Percentiles rank a stretch among this genome's conserved stretches.
These are phyloP conservation scores for Drosophila putrida DNA, from an alignment of 2,888 invertebrate genomes.

Conservation along the genomic window DNA sequence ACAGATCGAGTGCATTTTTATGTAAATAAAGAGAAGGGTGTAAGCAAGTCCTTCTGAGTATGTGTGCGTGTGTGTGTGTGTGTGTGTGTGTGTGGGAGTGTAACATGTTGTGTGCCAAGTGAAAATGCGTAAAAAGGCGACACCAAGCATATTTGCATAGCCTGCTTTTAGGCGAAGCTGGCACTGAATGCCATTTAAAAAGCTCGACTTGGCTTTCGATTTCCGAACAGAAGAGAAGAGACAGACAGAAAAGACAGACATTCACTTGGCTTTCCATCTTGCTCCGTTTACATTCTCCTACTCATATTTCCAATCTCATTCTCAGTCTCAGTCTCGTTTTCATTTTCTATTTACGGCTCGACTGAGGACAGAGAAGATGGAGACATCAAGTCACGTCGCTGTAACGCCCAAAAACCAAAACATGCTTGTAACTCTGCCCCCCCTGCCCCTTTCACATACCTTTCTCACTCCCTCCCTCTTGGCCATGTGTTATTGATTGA, in stretches of 20 bases:
- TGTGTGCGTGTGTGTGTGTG: not conserved
- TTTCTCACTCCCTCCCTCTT: too few relatives aligned
- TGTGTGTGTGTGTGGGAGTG: conserved; percentile 18
- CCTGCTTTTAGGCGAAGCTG: conserved; percentile 48
- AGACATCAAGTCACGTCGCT: conserved; percentile 64
- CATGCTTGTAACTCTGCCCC: conserved; percentile 27
- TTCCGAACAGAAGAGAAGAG: conserved; percentile 16
- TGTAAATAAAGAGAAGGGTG: conserved; percentile 60
- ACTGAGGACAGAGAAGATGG: conserved; percentile 42
- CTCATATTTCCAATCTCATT: conserved; percentile 1
- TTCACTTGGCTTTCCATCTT: conserved; percentile 22
- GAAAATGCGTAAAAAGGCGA: conserved; percentile 71
- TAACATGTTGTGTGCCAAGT: conserved; percentile 50
- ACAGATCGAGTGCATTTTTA: conserved; percentile 79
- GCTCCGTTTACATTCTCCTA: conserved; percentile 3
- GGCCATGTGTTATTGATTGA: conserved; percentile 53
- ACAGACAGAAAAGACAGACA: conserved; percentile 3
- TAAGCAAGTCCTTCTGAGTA: not conserved
- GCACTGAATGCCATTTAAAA: conserved; percentile 44
- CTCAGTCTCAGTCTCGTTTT: conserved; percentile 39
- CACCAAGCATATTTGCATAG: conserved; percentile 72
- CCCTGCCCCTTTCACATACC: not conserved
- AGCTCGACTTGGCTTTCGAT: conserved; percentile 52
- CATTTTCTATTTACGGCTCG: conserved; percentile 64
- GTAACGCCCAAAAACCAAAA: conserved; percentile 34